These are phyloP conservation scores for Strix aluco DNA, from an alignment of 2,113 vertebrate genomes.

Conservation along the genomic window DNA sequence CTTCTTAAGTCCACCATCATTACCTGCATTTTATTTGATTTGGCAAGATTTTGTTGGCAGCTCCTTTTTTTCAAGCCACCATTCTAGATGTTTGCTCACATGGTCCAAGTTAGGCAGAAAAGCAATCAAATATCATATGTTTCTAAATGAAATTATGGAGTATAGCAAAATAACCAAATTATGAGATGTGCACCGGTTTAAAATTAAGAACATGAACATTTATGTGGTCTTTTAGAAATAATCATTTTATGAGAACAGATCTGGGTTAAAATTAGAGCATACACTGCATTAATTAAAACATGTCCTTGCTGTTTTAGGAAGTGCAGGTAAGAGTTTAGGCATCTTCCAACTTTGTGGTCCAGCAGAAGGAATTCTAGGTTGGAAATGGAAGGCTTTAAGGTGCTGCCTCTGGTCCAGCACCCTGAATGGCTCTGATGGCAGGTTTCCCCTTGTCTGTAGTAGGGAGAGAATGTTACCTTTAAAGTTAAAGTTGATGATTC, in stretches of 20 bases:
- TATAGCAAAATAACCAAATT: not conserved
- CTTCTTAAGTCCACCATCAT: rapidly evolving
- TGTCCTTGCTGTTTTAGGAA: not conserved
- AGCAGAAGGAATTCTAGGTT: not conserved
- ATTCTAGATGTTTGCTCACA: not conserved
- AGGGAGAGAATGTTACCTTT: not conserved
- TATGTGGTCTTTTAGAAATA: not conserved
- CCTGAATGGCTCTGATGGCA: not conserved
- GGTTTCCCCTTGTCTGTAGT: not conserved
- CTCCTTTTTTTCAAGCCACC: not conserved
- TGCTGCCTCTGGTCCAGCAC: not conserved
- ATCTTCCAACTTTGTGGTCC: not conserved
- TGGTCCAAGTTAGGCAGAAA: not conserved
- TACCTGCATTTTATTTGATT: not conserved
- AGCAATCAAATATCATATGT: not conserved
- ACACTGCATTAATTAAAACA: not conserved
- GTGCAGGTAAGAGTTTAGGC: not conserved
- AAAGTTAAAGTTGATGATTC: not conserved
- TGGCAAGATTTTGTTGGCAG: not conserved
- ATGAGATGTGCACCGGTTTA: not conserved
- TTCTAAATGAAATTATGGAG: not conserved
- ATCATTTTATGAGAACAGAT: not conserved
- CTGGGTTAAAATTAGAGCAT: not conserved
- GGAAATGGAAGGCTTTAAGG: not conserved
- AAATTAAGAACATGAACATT: not conserved